A percentile compares a stretch with the other conserved stretches of the same genome.
Conservation (phyloP, 2,113 vertebrate species). For the Corydoras sp. region DNA sequence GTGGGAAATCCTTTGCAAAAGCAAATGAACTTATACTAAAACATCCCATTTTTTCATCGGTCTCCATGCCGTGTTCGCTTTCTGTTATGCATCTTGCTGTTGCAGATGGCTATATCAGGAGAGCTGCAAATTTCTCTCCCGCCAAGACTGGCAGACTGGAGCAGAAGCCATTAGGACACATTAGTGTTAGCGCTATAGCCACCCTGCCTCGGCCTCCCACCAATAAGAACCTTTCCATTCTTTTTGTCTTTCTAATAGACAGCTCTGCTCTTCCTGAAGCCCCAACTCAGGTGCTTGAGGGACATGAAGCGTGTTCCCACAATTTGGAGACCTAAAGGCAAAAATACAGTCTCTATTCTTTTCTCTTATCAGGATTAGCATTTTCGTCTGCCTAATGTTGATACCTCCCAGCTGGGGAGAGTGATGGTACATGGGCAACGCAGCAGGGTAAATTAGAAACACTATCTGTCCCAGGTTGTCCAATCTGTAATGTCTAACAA, state of each 20-base stretch:
- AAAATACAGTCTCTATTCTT: not conserved
- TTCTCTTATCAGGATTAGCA: not conserved
- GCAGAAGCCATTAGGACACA: constrained; percentile 36
- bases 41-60: not conserved
- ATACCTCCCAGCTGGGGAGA: not conserved
- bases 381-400: not conserved
- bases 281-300: too few relatives aligned
- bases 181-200: constrained; percentile 26
- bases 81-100: not conserved
- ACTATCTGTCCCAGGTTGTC: not conserved
- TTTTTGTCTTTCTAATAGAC: not conserved
- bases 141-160: constrained; percentile 19
- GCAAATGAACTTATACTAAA: not conserved
- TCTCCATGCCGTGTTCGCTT: not conserved
- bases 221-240: constrained; percentile 26
- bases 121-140: not conserved
- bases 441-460: constrained; percentile 5
- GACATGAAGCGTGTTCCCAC: not conserved
- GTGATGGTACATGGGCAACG: not conserved
- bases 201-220: constrained; percentile 24
- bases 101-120: not conserved
- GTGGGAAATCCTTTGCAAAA: not conserved
- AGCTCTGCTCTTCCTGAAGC: not conserved
- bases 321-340: not conserved
- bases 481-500: not conserved